phyloP scores from a whole-genome alignment of 2,113 vertebrate genomes.

The Anseranas semipalmata region DNA sequence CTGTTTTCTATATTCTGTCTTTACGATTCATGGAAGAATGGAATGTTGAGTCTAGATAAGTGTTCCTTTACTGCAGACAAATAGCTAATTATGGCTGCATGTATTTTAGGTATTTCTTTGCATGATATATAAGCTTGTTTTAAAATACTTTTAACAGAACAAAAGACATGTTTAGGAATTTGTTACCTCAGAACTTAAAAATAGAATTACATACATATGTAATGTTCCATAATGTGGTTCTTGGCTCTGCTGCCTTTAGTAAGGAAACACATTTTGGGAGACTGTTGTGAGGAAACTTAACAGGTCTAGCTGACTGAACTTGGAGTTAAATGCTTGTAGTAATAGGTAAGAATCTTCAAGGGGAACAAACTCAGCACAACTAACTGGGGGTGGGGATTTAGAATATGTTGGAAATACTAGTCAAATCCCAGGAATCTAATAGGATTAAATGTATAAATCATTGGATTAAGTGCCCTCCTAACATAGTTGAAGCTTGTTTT shows the following conservation, averaged over 20 bases:
- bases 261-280: accelerated
- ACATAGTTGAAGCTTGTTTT: background rate
- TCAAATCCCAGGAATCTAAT: background rate
- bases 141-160: background rate
- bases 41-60: background rate
- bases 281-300: background rate
- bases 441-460: background rate
- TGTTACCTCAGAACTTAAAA: slow-evolving; percentile 8
- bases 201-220: background rate
- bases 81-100: background rate
- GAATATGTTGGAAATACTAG: background rate
- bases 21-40: background rate
- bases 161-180: background rate
- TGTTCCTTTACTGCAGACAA: background rate
- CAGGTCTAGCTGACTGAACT: background rate
- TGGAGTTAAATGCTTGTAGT: background rate
- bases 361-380: background rate
- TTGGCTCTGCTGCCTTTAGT: background rate
- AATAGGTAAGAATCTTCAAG: background rate
- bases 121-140: background rate
- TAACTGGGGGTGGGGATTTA: background rate
- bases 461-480: background rate
- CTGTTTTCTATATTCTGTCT: background rate
- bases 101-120: background rate
- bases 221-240: background rate